Conservation (phyloP, 2,797 vertebrate species). For the Urosaurus nigricauda region DNA sequence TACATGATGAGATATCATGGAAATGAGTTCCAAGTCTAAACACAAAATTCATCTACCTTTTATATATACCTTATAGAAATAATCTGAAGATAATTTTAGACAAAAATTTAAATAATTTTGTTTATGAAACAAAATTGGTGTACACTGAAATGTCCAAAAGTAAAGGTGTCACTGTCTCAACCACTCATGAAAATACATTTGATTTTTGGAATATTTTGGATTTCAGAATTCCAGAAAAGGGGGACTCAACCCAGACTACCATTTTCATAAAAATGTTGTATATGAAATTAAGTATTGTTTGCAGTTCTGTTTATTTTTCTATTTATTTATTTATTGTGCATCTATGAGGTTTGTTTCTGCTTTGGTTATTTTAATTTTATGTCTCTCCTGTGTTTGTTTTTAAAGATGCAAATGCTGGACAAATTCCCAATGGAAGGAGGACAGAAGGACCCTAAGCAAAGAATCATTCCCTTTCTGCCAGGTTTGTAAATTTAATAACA, state of each 20-base stretch:
- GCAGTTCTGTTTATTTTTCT: neutral
- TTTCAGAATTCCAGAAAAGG: too few relatives aligned
- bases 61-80: too few relatives aligned
- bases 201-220: too few relatives aligned
- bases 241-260: neutral
- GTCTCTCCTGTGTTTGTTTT: constrained; percentile 36
- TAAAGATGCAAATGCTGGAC: constrained; percentile 99
- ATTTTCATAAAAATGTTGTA: neutral
- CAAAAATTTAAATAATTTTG: too few relatives aligned
- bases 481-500: constrained; percentile 78
- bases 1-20: too few relatives aligned
- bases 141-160: too few relatives aligned
- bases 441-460: constrained; percentile 97
- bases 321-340: neutral
- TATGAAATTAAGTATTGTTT: neutral
- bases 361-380: neutral
- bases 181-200: too few relatives aligned
- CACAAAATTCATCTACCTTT: too few relatives aligned
- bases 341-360: neutral
- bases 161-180: too few relatives aligned
- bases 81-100: too few relatives aligned
- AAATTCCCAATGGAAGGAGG: constrained; percentile 99
- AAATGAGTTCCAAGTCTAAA: too few relatives aligned
- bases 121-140: too few relatives aligned
- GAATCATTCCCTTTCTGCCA: constrained; percentile 98